phyloP scores from a whole-genome alignment of 2,888 invertebrate species.

The Meghimatium bilineatum region DNA sequence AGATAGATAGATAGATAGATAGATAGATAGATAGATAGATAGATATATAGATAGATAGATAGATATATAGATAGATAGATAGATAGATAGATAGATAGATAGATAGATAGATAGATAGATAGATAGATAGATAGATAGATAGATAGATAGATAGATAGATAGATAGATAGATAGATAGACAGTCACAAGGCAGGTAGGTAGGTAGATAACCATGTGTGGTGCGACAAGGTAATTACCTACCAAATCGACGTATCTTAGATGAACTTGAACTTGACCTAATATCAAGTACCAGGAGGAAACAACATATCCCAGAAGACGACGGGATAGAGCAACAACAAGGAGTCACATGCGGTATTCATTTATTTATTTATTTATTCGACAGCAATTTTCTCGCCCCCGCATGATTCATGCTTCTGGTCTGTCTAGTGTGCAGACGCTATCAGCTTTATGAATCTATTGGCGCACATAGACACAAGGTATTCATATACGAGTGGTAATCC shows the following conservation, averaged over 20 bases:
- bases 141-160: constrained; percentile 18
- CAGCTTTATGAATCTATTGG: too few relatives aligned
- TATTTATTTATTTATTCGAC: not conserved
- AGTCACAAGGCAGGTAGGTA: not conserved
- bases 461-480: too few relatives aligned
- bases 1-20: constrained; percentile 4
- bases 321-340: not conserved
- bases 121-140: constrained; percentile 18
- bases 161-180: constrained; percentile 16
- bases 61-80: not conserved
- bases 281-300: not conserved
- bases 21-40: constrained; percentile 16
- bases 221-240: too few relatives aligned
- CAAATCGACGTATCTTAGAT: not conserved
- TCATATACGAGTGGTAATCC: too few relatives aligned
- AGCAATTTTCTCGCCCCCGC: not conserved
- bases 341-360: not conserved
- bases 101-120: constrained; percentile 11
- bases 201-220: not conserved
- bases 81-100: constrained; percentile 2
- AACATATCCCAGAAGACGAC: not conserved
- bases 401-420: not conserved
- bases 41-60: too few relatives aligned
- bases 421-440: not conserved
- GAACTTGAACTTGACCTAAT: not conserved